Evolutionary conservation across 2,797 vertebrate genomes (phyloP).

Genomic region (Pangasius macronema): DNA sequence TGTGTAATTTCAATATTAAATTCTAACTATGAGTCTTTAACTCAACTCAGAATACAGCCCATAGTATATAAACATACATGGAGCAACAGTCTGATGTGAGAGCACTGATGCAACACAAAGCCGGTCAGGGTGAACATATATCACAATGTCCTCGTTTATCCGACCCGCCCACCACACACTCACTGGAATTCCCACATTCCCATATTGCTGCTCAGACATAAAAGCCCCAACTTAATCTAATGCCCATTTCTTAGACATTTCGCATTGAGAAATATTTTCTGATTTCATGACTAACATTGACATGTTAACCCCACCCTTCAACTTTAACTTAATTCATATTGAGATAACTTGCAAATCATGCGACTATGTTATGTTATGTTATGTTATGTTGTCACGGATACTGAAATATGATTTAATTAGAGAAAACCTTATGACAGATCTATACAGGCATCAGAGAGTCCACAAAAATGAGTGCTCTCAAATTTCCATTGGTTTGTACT

Average conservation of each 20-base stretch:
- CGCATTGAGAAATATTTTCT: not conserved
- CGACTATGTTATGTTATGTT: not conserved
- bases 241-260: not conserved
- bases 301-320: not conserved
- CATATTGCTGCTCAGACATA: conserved; percentile 64
- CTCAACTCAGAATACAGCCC: not conserved
- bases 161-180: conserved; percentile 34
- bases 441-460: not conserved
- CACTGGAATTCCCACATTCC: conserved; percentile 65
- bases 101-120: conserved; percentile 65
- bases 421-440: not conserved
- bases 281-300: not conserved
- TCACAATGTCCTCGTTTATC: conserved; percentile 58
- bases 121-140: conserved; percentile 59
- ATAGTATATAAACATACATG: not conserved
- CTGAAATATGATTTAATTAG: not conserved
- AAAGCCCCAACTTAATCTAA: not conserved
- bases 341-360: not conserved
- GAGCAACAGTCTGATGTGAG: conserved; percentile 51
- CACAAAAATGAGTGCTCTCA: not conserved
- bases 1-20: not conserved
- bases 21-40: not conserved
- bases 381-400: not conserved
- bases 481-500: not conserved
- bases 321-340: not conserved